Evolutionary conservation across 2,113 vertebrate genomes (phyloP).

Genomic region (Sphaerodactylus townsendi): DNA sequence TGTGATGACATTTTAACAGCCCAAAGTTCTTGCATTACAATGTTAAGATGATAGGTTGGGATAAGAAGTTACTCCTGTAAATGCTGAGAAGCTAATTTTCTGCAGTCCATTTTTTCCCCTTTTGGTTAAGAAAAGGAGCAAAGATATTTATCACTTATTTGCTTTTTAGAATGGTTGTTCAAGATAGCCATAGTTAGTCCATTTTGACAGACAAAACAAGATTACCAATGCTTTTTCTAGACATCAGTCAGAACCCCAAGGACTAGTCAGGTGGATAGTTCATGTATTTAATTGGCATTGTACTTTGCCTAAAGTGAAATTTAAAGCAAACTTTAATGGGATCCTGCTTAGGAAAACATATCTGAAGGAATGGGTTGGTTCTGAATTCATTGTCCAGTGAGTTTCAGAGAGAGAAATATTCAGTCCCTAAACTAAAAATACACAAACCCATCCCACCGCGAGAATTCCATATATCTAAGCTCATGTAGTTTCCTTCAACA

Average conservation of each 20-base stretch:
- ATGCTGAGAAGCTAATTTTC: conserved; percentile 20
- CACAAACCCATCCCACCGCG: neutral
- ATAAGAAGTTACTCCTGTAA: conserved; percentile 13
- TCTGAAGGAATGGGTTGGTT: neutral
- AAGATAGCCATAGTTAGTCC: neutral
- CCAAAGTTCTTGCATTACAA: conserved; percentile 26
- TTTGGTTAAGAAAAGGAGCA: neutral
- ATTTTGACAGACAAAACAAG: neutral
- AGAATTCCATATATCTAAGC: neutral
- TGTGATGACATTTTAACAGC: conserved; percentile 22
- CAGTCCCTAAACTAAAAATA: neutral
- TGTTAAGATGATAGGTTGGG: conserved; percentile 10
- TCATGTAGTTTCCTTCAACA: neutral
- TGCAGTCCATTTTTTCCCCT: neutral
- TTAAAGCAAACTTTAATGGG: neutral
- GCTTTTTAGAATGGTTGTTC: neutral
- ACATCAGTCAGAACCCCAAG: neutral
- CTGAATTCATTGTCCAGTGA: no score
- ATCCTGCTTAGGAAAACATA: neutral
- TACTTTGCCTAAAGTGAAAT: neutral
- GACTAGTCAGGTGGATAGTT: neutral
- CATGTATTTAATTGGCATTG: neutral
- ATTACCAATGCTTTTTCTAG: neutral
- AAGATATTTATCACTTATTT: neutral
- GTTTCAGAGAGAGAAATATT: neutral